Percentiles rank a stretch among this genome's conserved stretches.
Conservation (phyloP, 2,888 invertebrate species). For the Habrosyne pyritoides region DNA sequence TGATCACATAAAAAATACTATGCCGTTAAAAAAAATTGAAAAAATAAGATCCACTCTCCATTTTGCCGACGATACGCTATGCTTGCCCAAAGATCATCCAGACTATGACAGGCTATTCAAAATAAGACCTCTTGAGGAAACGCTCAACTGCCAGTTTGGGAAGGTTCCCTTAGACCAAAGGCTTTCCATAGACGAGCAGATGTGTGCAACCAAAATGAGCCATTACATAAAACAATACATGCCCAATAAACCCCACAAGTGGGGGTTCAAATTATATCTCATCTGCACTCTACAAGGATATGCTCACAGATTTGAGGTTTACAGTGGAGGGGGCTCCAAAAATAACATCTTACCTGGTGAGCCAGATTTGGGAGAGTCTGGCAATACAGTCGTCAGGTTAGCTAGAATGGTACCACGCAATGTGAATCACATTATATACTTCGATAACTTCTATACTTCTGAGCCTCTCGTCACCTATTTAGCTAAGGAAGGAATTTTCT, state of each 20-base stretch:
- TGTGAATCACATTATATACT: constrained; percentile 38
- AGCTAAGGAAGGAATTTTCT: constrained; percentile 37
- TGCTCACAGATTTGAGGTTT: constrained; percentile 37
- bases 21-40: constrained; percentile 39
- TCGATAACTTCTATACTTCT: constrained; percentile 39
- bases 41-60: constrained; percentile 38
- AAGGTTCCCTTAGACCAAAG: constrained; percentile 40
- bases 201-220: constrained; percentile 43
- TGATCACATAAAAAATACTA: no score
- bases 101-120: constrained; percentile 34
- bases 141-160: constrained; percentile 22
- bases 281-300: constrained; percentile 32
- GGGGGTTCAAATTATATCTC: constrained; percentile 43
- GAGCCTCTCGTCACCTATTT: constrained; percentile 36
- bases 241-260: constrained; percentile 44
- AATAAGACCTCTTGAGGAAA: constrained; percentile 33
- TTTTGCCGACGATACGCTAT: constrained; percentile 32
- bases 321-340: no score
- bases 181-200: constrained; percentile 41
- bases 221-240: no score
- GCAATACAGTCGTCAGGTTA: constrained; percentile 39
- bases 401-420: constrained; percentile 34
- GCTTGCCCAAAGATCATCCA: constrained; percentile 34
- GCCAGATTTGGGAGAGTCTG: constrained; percentile 39
- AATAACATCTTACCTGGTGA: constrained; percentile 36